These are phyloP conservation scores for Riparia riparia DNA, from an alignment of 2,113 vertebrate species.

Conservation along the genomic window DNA sequence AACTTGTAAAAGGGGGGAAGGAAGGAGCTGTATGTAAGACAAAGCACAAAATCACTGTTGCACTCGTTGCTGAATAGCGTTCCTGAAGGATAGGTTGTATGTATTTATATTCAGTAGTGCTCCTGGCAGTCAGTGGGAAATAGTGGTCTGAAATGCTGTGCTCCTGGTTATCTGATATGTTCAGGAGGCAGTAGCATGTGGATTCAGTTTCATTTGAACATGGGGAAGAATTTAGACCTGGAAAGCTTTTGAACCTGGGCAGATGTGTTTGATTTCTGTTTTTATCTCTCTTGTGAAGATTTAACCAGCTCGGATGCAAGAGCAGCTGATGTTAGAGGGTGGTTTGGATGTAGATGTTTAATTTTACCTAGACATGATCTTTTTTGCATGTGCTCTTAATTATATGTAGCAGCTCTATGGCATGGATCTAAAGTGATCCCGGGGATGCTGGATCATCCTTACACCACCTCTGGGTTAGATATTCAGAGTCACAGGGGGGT, in stretches of 20 bases:
- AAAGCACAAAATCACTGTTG: not conserved
- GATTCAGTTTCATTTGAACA: not conserved
- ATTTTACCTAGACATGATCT: not conserved
- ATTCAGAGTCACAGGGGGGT: not conserved
- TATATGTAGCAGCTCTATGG: not conserved
- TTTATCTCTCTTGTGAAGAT: not conserved
- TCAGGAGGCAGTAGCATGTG: not conserved
- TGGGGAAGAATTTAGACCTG: not conserved
- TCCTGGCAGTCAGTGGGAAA: not conserved
- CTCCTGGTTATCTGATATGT: not conserved
- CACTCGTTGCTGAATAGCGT: not conserved
- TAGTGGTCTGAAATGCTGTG: not conserved
- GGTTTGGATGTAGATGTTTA: not conserved
- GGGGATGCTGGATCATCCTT: not conserved
- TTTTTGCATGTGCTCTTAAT: not conserved
- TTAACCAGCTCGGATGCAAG: not conserved
- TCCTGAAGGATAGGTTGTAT: not conserved
- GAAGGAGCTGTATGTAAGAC: not conserved
- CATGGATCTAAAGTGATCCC: not conserved
- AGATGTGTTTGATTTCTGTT: not conserved
- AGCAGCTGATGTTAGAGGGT: not conserved
- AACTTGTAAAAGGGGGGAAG: not conserved
- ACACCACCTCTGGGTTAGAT: not conserved
- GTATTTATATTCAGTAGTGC: not conserved
- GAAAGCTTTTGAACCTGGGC: not conserved